Base-by-base conservation (phyloP, 2,113 vertebrate species). In the Aldabrachelys gigantea region DNA sequence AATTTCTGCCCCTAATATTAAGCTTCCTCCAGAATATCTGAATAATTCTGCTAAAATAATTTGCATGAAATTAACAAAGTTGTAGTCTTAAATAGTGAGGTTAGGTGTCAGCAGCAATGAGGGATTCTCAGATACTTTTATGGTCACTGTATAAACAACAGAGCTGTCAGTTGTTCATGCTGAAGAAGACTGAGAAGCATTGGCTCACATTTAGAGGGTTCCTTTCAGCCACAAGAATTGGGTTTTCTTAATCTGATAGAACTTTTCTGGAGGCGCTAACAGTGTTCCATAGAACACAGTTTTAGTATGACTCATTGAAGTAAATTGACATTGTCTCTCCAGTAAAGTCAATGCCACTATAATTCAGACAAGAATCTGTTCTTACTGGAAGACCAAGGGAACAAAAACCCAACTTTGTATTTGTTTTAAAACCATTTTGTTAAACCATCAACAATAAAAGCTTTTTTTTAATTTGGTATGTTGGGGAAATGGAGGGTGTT, bases 231-330 rank as follows among this genome's bases (percentile, higher is more conserved):
- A 75, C 57, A 89, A 41, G 22, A 75, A 35, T 11, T 41, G 69
- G n/a, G n/a, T 38, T 21, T 65, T 65, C 59, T 65, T 65, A 65
- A 14, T 65, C 31, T 65, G 29, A 65, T 29, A 59, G 59, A 62
- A 62, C 59, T 31, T 62, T 31, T 62, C 27, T 62, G 59, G 29
- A 62, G 5, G 59, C 13, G 31, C 27, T 62, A 31, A 41, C 10
- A 41, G n/a, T 75, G 38, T 10, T 75, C n/a, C 19, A 22, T 24
- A 50, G 82, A 93, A 24, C 72, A 2, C 0, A 0, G 22, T 3
- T 85, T 93, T 87, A 47, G n/a, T 95, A 79, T 90, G 22, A 83
- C 24, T 88, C 80, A 31, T 91, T 87, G 62, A 93, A n/a, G 57
- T 85, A 79, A 75, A 44, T 75, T 0, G 27, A 87, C 80, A 82